These are phyloP conservation scores for Tachypleus tridentatus DNA, from an alignment of 1,140 invertebrate genomes.

Conservation along the genomic window DNA sequence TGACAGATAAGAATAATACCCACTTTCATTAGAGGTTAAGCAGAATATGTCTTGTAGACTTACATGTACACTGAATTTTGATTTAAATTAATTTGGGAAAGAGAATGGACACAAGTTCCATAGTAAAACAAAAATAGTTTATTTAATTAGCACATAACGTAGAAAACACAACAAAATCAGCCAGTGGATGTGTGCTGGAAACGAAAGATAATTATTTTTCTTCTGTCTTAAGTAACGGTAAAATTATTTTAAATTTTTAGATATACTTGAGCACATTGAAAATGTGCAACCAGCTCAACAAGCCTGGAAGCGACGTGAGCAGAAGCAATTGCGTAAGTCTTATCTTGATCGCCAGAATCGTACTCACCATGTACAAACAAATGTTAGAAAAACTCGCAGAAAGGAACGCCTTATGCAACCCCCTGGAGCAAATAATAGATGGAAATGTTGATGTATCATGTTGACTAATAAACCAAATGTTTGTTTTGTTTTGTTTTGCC, in stretches of 20 bases:
- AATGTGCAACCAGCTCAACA: constrained; percentile 14
- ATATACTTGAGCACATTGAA: constrained; percentile 12
- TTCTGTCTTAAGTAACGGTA: not conserved
- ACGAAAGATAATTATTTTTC: not conserved
- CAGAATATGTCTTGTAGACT: too few relatives aligned
- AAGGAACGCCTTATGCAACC: too few relatives aligned
- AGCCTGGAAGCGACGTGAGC: constrained; percentile 12
- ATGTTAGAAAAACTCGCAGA: too few relatives aligned
- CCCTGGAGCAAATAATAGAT: too few relatives aligned
- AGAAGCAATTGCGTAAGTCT: constrained; percentile 14
- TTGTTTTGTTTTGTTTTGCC: too few relatives aligned
- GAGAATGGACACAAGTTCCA: not conserved
- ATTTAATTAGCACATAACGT: not conserved
- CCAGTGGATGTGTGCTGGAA: not conserved
- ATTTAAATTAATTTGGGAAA: too few relatives aligned
- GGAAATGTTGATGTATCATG: too few relatives aligned
- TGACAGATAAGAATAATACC: too few relatives aligned
- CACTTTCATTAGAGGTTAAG: too few relatives aligned
- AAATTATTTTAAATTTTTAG: not conserved
- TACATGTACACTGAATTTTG: too few relatives aligned
- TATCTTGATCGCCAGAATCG: constrained; percentile 15
- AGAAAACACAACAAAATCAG: not conserved
- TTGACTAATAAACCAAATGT: too few relatives aligned
- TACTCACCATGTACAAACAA: constrained; percentile 14
- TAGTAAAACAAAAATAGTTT: not conserved